Conservation (phyloP, 2,888 invertebrate genomes). For the Epiblema foenella region DNA sequence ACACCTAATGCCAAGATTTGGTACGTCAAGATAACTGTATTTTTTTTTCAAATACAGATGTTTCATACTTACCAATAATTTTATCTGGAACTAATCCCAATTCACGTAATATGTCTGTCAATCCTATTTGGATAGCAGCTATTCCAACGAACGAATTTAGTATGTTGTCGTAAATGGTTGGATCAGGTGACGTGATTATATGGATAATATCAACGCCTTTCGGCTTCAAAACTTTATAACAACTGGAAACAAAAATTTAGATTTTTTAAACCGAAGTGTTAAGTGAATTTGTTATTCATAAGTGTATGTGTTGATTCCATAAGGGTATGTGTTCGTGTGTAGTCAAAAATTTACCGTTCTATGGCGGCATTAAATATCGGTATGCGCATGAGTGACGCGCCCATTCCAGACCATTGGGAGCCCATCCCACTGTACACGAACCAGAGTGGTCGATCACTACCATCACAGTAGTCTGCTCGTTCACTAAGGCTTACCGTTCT, state of each 20-base stretch:
- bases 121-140: constrained; percentile 86
- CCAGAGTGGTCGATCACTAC: constrained; percentile 78
- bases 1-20: no score
- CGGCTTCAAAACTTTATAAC: constrained; percentile 76
- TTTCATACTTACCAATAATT: constrained; percentile 85
- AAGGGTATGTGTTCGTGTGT: no score
- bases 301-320: neutral
- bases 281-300: no score
- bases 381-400: constrained; percentile 81
- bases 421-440: constrained; percentile 88
- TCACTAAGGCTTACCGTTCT: constrained; percentile 40
- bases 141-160: constrained; percentile 90
- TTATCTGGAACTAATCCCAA: constrained; percentile 88
- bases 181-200: constrained; percentile 84
- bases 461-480: constrained; percentile 44
- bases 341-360: constrained; percentile 49
- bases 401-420: constrained; percentile 87
- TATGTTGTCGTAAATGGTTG: constrained; percentile 76
- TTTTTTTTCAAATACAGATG: neutral
- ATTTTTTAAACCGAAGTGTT: neutral
- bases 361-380: constrained; percentile 80
- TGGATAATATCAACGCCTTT: constrained; percentile 85
- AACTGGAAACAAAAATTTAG: constrained; percentile 18
- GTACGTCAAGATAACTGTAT: neutral
- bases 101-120: constrained; percentile 66